A percentile compares a stretch with the other conserved stretches of the same genome.
phyloP scores from a whole-genome alignment of 2,888 invertebrate species.

The Ormyrus nitidulus region DNA sequence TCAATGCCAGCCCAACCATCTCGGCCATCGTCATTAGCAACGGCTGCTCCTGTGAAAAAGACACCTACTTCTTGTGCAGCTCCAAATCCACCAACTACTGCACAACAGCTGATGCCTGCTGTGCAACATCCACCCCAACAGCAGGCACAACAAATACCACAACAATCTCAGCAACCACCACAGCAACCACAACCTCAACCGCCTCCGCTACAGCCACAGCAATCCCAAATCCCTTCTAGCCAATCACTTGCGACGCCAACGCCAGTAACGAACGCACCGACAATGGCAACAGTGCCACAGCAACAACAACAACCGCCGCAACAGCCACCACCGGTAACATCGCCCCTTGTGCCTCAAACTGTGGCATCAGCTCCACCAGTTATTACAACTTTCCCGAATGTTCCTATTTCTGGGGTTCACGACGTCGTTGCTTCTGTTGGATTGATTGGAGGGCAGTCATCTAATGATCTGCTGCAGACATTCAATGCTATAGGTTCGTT shows the following conservation, averaged over 20 bases:
- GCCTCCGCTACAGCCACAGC: not conserved
- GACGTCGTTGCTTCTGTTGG: conserved; percentile 10
- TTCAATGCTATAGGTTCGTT: conserved; percentile 70
- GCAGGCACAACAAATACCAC: conserved; percentile 1
- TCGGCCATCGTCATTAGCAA: conserved; percentile 71
- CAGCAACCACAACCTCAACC: conserved; percentile 9
- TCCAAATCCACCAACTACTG: too few relatives aligned
- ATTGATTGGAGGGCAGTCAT: conserved; percentile 59
- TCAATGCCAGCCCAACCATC: conserved; percentile 73
- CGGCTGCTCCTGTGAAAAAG: conserved; percentile 73
- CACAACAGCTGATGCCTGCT: too few relatives aligned
- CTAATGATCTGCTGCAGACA: conserved; percentile 69
- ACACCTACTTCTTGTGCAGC: conserved; percentile 43
- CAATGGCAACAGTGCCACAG: conserved; percentile 35
- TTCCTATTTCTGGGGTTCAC: conserved; percentile 62
- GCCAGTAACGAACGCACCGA: conserved; percentile 18
- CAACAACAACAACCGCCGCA: conserved; percentile 42
- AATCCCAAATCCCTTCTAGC: conserved; percentile 5
- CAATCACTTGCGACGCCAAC: conserved; percentile 34
- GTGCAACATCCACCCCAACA: not conserved
- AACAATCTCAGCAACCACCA: conserved; percentile 8
- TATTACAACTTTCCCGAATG: conserved; percentile 54
- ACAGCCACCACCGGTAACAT: conserved; percentile 61
- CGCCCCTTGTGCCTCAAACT: conserved; percentile 68
- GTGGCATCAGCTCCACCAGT: conserved; percentile 67